Evolutionary conservation across 2,797 vertebrate species (phyloP).

Genomic region (Coendou prehensilis): DNA sequence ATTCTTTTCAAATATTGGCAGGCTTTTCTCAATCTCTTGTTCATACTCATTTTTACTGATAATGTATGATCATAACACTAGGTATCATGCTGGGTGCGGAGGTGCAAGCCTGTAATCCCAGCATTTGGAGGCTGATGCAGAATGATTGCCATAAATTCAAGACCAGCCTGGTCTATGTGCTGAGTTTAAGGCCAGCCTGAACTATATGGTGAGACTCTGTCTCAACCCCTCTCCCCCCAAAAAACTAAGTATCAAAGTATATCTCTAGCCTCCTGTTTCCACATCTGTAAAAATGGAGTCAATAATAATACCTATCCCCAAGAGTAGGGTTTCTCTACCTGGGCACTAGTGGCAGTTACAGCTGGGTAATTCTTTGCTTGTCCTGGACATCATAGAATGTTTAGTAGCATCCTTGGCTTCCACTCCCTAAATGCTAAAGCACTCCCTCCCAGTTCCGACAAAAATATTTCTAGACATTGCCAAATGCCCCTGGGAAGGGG

Average conservation of each 20-base stretch:
- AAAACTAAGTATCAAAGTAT: not conserved
- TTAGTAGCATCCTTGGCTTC: not conserved
- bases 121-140: not conserved
- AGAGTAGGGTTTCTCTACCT: not conserved
- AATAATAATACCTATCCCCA: not conserved
- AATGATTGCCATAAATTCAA: not conserved
- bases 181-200: not conserved
- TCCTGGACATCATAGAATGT: not conserved
- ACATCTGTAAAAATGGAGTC: not conserved
- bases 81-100: not conserved
- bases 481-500: not conserved
- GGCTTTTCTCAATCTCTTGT: not conserved
- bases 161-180: not conserved
- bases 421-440: not conserved
- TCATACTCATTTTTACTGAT: not conserved
- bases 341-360: not conserved
- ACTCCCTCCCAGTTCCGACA: not conserved
- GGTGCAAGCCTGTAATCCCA: not conserved
- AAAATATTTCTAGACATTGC: not conserved
- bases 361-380: not conserved
- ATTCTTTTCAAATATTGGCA: not conserved
- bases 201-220: too few species aligned
- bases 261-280: not conserved
- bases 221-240: not conserved
- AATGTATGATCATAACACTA: not conserved